Evolutionary conservation across 2,797 vertebrate genomes (phyloP).

Genomic region (Buceros bicornis): DNA sequence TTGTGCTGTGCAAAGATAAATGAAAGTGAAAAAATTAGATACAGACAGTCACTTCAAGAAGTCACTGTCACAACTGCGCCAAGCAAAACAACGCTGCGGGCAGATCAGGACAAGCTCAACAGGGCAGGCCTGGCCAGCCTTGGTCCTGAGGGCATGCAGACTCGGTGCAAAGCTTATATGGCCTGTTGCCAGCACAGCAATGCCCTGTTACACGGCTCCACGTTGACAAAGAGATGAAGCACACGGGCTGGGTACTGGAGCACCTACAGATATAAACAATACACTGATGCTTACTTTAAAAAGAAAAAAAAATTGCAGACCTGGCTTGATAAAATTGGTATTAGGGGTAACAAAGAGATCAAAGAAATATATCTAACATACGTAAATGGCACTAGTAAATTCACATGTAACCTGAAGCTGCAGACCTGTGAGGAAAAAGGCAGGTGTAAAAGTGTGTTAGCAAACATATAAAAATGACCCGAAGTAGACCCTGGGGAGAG

Average conservation of each 20-base stretch:
- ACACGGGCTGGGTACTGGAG: background rate
- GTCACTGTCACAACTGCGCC: background rate
- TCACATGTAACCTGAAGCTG: background rate
- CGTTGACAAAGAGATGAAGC: background rate
- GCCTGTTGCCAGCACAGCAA: background rate
- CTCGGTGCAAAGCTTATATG: background rate
- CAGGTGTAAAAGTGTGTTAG: background rate
- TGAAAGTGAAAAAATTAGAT: background rate
- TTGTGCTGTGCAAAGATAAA: background rate
- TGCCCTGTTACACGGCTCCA: background rate
- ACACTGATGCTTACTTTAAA: background rate
- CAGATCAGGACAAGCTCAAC: background rate
- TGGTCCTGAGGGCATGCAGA: background rate
- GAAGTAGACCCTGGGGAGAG: background rate
- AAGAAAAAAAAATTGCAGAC: background rate
- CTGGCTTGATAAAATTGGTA: background rate
- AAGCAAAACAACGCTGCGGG: background rate
- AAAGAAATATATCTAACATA: background rate
- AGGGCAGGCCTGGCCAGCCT: background rate
- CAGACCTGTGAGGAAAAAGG: background rate
- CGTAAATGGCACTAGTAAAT: background rate
- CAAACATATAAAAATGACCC: background rate
- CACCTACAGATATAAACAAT: background rate
- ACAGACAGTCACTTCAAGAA: background rate
- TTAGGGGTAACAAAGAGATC: background rate